Conservation (phyloP, 2,113 vertebrate species). For the Colossoma macropomum region DNA sequence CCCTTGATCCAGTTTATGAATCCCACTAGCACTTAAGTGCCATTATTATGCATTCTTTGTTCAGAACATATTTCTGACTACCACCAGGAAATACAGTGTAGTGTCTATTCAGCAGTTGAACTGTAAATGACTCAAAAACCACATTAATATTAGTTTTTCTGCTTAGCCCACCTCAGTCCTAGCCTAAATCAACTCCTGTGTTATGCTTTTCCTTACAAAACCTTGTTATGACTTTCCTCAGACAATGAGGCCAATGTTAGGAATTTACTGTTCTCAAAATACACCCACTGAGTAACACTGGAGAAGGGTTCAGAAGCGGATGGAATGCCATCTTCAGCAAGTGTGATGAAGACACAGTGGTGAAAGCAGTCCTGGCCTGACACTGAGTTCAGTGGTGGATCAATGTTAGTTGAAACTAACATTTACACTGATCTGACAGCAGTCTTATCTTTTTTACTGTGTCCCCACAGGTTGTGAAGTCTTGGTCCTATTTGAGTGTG, state of each 20-base stretch:
- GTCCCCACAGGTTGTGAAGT: neutral
- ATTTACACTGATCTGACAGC: neutral
- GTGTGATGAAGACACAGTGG: neutral
- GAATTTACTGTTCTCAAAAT: conserved; percentile 48
- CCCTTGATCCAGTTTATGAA: conserved; percentile 19
- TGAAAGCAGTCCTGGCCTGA: neutral
- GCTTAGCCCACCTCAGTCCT: neutral
- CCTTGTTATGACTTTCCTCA: conserved; percentile 38
- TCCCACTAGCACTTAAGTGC: neutral
- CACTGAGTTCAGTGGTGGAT: neutral
- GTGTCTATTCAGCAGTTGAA: neutral
- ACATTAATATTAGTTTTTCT: neutral
- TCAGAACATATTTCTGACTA: neutral
- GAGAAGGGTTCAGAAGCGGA: neutral
- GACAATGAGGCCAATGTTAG: conserved; percentile 28
- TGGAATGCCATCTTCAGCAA: conserved; percentile 16
- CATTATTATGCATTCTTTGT: neutral
- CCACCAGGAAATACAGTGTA: neutral
- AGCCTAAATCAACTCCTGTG: neutral
- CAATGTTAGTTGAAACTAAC: neutral
- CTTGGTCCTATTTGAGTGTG: neutral
- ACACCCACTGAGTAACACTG: conserved; percentile 39
- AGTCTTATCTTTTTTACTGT: neutral
- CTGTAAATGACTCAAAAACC: neutral
- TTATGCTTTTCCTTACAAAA: neutral